Base-by-base conservation (phyloP, 2,888 invertebrate species). In the Molorchus minor region DNA sequence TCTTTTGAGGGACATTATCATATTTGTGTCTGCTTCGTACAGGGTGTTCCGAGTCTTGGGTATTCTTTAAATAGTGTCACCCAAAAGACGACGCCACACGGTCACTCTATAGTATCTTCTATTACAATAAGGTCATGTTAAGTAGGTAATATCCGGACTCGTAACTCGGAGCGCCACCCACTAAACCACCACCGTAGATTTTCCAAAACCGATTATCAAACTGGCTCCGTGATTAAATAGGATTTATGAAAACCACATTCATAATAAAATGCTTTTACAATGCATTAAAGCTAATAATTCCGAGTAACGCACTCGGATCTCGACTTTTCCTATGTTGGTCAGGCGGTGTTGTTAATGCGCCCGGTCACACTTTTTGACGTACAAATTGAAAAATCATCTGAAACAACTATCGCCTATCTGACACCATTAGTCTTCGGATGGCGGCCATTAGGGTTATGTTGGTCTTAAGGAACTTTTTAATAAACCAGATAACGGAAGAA, bases 1-100 rank as follows among this genome's bases (percentile, higher is more conserved):
- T 75, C 75, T 76, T 74, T 73, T 73, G 61, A 63, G 66, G 64
- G 69, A 72, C 74, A 77, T 77, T 77, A 77, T 75, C 75, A 77
- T 77, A 76, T 74, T 75, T 74, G 69, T 45, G 56, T 56, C 51
- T 44, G 40, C 51, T 53, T n/a, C n/a, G n/a, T n/a, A n/a, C n/a
- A n/a, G n/a, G n/a, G n/a, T n/a, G n/a, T n/a, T n/a, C n/a, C n/a
- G n/a, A n/a, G n/a, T n/a, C n/a, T n/a, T n/a, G n/a, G n/a, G n/a
- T n/a, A n/a, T n/a, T n/a, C n/a, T n/a, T n/a, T n/a, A n/a, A n/a
- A n/a, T n/a, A n/a, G n/a, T n/a, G n/a, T n/a, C n/a, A n/a, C n/a
- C n/a, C n/a, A n/a, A n/a, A n/a, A n/a, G n/a, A n/a, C n/a, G n/a
- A n/a, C n/a, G n/a, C n/a, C n/a, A n/a, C n/a, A n/a, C n/a, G n/a